Evolutionary conservation across 1,140 invertebrate genomes (phyloP).

Genomic region (Cydia amplana): DNA sequence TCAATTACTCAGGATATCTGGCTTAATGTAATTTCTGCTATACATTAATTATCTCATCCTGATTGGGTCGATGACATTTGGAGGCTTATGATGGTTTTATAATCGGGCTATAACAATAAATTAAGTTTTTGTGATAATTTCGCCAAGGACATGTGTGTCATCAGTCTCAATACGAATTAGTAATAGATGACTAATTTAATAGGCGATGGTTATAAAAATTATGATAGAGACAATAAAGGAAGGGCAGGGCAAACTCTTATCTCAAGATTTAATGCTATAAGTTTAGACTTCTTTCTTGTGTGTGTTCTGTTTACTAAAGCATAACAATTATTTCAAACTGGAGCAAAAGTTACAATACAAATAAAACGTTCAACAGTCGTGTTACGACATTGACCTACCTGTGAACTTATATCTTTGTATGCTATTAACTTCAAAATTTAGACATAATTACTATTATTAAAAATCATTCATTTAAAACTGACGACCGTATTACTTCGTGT

Average conservation of each 20-base stretch:
- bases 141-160: conserved; percentile 23
- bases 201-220: background rate
- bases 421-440: background rate
- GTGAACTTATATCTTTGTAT: conserved; percentile 5
- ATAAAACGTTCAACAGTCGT: background rate
- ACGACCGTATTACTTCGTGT: background rate
- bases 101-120: conserved; percentile 5
- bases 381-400: background rate
- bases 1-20: background rate
- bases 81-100: background rate
- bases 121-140: background rate
- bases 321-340: no score
- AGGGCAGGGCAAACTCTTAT: background rate
- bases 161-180: background rate
- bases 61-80: conserved; percentile 26
- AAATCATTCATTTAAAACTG: background rate
- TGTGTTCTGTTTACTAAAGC: background rate
- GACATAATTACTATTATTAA: background rate
- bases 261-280: background rate
- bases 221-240: background rate
- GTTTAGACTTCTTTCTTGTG: background rate
- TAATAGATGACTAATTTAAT: conserved; percentile 14
- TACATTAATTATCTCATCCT: conserved; percentile 22
- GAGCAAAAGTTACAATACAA: background rate
- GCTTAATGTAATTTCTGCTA: background rate